Evolutionary conservation across 2,113 vertebrate species (phyloP), one percentile per base, ranked within the genome.

Genomic region (Sinocyclocheilus maitianheensis): DNA sequence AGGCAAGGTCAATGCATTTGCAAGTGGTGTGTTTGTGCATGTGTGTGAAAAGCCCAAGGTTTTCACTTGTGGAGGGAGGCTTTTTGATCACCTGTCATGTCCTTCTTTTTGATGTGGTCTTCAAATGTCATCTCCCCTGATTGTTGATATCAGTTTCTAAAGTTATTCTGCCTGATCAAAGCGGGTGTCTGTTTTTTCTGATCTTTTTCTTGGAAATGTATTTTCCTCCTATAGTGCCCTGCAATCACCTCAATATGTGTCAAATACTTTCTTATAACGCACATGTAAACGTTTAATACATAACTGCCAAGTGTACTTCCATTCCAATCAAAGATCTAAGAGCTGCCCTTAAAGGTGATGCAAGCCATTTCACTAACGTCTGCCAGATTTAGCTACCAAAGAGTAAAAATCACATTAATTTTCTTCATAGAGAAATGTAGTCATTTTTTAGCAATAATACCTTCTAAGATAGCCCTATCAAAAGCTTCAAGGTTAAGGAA

Each of bases 41-140:
- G 58, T 79, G 26, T 46, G 58, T 71, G 55, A 20, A 53, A n/a
- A 30, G 83, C 24, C 53, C 7, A 30, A 26, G 65, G 40, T 13
- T 51, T 58, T 83, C 67, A 65, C 65, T 74, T 51, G 24, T 79
- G 46, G 18, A 34, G 46, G 79, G 77, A 69, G 62, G 67, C 84
- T 81, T 81, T 90, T 87, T 88, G 77, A 92, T 92, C 85, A 91
- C 74, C 81, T 91, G 90, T 90, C 79, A 84, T 84, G 84, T 89
- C 81, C 89, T 89, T 89, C 88, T 90, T 89, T 91, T 91, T 88
- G 89, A 93, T 91, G 63, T 91, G 89, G 87, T 91, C 92, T 91
- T 91, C 90, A 91, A 84, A 88, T 80, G 87, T 72, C 85, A 80
- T 86, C 62, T 81, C 75, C 53, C 65, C 48, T 89, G 75, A 88